Percentiles rank a stretch among this genome's conserved stretches.
Evolutionary conservation across 1,140 invertebrate species (phyloP).

Genomic region (Pogonus chalceus): DNA sequence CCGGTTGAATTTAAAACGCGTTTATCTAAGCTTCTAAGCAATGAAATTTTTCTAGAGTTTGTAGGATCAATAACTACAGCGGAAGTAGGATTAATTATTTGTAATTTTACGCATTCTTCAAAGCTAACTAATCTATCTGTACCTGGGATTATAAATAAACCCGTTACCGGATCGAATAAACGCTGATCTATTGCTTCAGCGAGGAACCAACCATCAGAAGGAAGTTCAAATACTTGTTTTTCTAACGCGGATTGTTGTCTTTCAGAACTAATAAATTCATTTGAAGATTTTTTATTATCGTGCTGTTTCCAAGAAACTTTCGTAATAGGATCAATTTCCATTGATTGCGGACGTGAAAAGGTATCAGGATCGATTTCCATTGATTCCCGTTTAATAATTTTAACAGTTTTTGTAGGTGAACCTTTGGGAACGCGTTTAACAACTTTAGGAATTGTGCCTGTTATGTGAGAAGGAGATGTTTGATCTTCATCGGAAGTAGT

Average conservation of each 20-base stretch:
- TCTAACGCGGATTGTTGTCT: slow-evolving; percentile 37
- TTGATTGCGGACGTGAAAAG: slow-evolving; percentile 5
- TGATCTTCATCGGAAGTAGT: slow-evolving; percentile 43
- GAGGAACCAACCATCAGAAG: slow-evolving; percentile 70
- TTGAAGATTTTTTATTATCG: slow-evolving; percentile 32
- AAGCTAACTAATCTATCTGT: slow-evolving; percentile 78
- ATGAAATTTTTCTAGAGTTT: slow-evolving; percentile 55
- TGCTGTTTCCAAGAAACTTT: slow-evolving; percentile 27
- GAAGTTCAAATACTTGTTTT: slow-evolving; percentile 58
- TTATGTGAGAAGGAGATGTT: slow-evolving; percentile 17
- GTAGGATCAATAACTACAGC: slow-evolving; percentile 66
- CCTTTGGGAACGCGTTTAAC: neutral
- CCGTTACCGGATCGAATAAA: slow-evolving; percentile 69
- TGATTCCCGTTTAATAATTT: slow-evolving; percentile 15
- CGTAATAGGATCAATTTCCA: slow-evolving; percentile 19
- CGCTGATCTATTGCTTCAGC: slow-evolving; percentile 64
- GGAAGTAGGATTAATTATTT: slow-evolving; percentile 74
- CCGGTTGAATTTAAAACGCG: slow-evolving; percentile 68
- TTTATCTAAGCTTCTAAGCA: slow-evolving; percentile 66
- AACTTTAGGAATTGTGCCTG: slow-evolving; percentile 16
- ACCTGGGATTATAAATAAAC: slow-evolving; percentile 77
- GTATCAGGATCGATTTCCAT: slow-evolving; percentile 1
- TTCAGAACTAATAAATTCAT: slow-evolving; percentile 31
- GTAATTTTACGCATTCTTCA: slow-evolving; percentile 74
- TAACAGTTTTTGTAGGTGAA: slow-evolving; percentile 17